These are phyloP conservation scores for Natator depressus DNA, from an alignment of 2,113 vertebrate species.

Conservation along the genomic window DNA sequence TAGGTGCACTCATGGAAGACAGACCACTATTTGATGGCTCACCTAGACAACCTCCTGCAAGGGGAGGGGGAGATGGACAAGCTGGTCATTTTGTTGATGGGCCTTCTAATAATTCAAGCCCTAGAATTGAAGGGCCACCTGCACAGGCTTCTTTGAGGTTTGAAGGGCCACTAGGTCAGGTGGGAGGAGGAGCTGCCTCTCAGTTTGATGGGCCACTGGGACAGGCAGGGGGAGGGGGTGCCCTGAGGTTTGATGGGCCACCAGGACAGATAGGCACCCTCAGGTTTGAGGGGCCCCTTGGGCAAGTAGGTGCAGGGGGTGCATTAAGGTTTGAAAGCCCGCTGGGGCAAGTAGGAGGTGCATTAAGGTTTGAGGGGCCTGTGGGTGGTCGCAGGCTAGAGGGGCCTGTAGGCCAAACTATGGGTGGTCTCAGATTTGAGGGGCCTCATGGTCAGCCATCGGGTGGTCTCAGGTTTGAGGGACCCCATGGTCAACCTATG, in stretches of 20 bases:
- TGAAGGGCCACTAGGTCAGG: slow-evolving; percentile 82
- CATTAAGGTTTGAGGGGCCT: slow-evolving; percentile 85
- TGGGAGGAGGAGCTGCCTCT: slow-evolving; percentile 70
- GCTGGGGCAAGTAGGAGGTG: slow-evolving; percentile 75
- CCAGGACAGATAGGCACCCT: slow-evolving; percentile 78
- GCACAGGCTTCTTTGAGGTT: slow-evolving; percentile 81
- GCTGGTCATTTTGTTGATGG: slow-evolving; percentile 82
- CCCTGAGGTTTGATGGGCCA: slow-evolving; percentile 82
- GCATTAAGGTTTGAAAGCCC: slow-evolving; percentile 81
- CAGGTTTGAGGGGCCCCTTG: slow-evolving; percentile 80
- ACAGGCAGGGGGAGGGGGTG: slow-evolving; percentile 68
- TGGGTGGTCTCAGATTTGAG: slow-evolving; percentile 83
- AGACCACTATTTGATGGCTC: slow-evolving; percentile 81
- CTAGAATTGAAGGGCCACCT: slow-evolving; percentile 83
- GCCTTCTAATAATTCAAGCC: slow-evolving; percentile 75
- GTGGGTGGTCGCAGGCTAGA: slow-evolving; percentile 87
- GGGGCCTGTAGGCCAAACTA: slow-evolving; percentile 80
- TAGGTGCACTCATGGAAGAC: slow-evolving; percentile 82
- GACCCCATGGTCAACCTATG: slow-evolving; percentile 83
- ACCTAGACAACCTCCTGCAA: slow-evolving; percentile 71
- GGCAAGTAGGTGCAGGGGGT: slow-evolving; percentile 72
- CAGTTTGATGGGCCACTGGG: slow-evolving; percentile 79
- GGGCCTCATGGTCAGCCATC: slow-evolving; percentile 81
- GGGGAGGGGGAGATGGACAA: slow-evolving; percentile 80
- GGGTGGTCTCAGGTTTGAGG: slow-evolving; percentile 85